These are phyloP conservation scores for Myotis yumanensis DNA, from an alignment of 2,113 vertebrate species.

Conservation along the genomic window DNA sequence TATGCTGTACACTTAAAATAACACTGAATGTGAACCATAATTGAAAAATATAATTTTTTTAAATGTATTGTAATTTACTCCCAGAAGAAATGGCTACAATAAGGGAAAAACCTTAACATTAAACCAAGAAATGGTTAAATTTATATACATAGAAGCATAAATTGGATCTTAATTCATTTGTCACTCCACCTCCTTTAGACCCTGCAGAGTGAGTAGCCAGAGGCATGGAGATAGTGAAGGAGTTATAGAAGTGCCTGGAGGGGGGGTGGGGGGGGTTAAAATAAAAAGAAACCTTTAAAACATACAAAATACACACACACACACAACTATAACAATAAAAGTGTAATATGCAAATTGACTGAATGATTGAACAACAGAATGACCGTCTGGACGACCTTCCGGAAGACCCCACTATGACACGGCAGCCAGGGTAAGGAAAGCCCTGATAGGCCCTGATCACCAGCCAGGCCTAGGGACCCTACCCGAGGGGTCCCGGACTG, in stretches of 20 bases:
- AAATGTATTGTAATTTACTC: not conserved
- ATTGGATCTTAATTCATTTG: not conserved
- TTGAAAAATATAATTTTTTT: not conserved
- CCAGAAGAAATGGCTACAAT: not conserved
- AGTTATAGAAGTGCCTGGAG: not conserved
- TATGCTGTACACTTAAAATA: not conserved
- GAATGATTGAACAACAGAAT: too few relatives aligned
- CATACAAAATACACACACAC: not conserved
- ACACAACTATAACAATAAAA: not conserved
- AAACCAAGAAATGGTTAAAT: not conserved
- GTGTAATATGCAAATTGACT: too few relatives aligned
- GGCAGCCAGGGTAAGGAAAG: too few relatives aligned
- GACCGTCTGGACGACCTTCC: too few relatives aligned
- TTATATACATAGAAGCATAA: not conserved
- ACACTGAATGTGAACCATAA: not conserved
- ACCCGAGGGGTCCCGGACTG: too few relatives aligned
- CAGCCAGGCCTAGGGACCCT: too few relatives aligned
- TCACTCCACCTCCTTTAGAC: not conserved
- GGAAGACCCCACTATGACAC: too few relatives aligned
- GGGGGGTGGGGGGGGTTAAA: not conserved
- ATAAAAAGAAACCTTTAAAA: not conserved
- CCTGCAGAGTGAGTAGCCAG: not conserved
- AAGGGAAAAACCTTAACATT: not conserved
- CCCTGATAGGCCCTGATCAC: too few relatives aligned
- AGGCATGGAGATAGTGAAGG: not conserved